These are phyloP conservation scores for Phorcus lineatus DNA, from an alignment of 2,888 invertebrate species.

Conservation along the genomic window DNA sequence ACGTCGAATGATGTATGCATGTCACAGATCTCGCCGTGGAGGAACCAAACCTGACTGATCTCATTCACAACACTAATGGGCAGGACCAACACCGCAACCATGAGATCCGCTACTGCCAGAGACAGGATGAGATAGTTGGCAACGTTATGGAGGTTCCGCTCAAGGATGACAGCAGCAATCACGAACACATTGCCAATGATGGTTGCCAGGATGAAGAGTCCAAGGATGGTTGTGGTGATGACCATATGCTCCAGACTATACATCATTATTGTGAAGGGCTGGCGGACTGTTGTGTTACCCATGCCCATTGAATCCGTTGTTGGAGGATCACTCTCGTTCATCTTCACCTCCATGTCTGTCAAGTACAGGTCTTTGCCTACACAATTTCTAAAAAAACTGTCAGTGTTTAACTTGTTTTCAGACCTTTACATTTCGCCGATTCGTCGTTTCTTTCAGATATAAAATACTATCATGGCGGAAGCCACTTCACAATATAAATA, in stretches of 20 bases:
- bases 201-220: constrained; percentile 93
- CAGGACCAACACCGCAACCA: constrained; percentile 92
- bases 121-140: constrained; percentile 98
- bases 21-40: constrained; percentile 91
- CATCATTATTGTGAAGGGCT: constrained; percentile 30
- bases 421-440: too few species aligned
- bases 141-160: constrained; percentile 93
- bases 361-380: too few species aligned
- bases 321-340: too few species aligned
- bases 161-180: constrained; percentile 95
- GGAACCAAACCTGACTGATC: constrained; percentile 82
- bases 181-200: constrained; percentile 98
- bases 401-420: too few species aligned
- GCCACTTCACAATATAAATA: too few species aligned
- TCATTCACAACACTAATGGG: constrained; percentile 77
- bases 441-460: too few species aligned
- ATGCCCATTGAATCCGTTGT: neutral
- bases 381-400: too few species aligned
- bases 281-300: neutral
- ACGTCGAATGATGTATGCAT: constrained; percentile 98
- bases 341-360: too few species aligned
- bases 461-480: too few species aligned
- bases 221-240: constrained; percentile 74
- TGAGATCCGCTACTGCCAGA: constrained; percentile 95
- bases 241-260: constrained; percentile 51